These are phyloP conservation scores for Sicus ferrugineus DNA, from an alignment of 2,888 invertebrate species.

Conservation along the genomic window DNA sequence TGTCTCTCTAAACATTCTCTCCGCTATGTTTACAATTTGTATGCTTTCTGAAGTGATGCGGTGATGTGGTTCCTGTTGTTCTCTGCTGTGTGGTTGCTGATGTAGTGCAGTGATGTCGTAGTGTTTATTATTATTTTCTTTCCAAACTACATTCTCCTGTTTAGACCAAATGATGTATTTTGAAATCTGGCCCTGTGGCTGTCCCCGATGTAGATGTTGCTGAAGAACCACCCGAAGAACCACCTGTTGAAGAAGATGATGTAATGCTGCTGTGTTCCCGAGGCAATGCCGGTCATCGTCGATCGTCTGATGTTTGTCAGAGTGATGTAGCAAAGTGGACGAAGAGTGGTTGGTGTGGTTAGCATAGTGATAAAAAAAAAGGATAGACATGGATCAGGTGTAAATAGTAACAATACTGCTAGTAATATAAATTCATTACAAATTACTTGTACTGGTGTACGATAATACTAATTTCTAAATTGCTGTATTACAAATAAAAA, in stretches of 20 bases:
- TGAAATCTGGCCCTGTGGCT: conserved; percentile 42
- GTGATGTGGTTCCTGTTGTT: conserved; percentile 33
- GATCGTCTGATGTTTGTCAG: conserved; percentile 55
- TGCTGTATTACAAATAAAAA: too few relatives aligned
- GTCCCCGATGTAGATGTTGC: conserved; percentile 47
- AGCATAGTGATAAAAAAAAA: conserved; percentile 4
- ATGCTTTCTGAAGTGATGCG: conserved; percentile 34
- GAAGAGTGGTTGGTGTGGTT: conserved; percentile 2
- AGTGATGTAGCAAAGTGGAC: too few relatives aligned
- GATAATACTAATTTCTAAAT: too few relatives aligned
- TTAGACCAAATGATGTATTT: conserved; percentile 47
- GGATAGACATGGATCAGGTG: conserved; percentile 16
- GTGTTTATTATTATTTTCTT: conserved; percentile 5
- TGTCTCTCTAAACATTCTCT: conserved; percentile 46
- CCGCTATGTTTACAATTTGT: conserved; percentile 29
- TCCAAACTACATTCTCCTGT: background rate
- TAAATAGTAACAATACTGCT: conserved; percentile 27
- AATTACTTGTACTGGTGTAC: too few relatives aligned
- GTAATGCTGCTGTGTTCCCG: conserved; percentile 55
- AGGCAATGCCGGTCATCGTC: conserved; percentile 65
- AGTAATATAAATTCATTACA: too few relatives aligned
- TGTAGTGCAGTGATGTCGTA: conserved; percentile 12
- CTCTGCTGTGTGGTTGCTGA: conserved; percentile 14
- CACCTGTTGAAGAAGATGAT: conserved; percentile 56
- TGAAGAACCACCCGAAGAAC: conserved; percentile 53